A percentile compares a stretch with the other conserved stretches of the same genome.
These are phyloP conservation scores for Gryllus bimaculatus DNA, from an alignment of 1,140 invertebrate genomes.

Conservation along the genomic window DNA sequence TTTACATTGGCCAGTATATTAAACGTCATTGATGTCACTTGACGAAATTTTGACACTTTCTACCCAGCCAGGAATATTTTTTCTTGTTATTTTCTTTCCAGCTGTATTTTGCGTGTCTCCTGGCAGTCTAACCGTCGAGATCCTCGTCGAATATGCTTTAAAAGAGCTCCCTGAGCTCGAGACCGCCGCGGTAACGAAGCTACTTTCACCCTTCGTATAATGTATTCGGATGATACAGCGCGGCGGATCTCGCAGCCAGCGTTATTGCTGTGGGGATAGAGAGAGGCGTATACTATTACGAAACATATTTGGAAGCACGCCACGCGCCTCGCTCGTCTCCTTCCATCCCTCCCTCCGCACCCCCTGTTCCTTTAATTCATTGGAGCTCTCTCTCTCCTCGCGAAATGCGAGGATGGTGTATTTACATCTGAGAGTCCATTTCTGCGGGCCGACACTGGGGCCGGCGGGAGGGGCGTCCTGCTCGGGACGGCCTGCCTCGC, in stretches of 20 bases:
- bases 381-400: neutral
- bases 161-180: too few species aligned
- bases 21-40: too few species aligned
- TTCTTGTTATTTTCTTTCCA: too few species aligned
- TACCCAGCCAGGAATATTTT: too few species aligned
- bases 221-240: neutral
- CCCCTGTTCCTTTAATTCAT: neutral
- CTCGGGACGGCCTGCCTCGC: neutral
- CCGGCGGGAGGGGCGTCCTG: neutral
- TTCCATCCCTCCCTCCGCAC: too few species aligned
- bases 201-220: neutral
- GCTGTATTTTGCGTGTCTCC: too few species aligned
- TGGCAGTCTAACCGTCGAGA: too few species aligned
- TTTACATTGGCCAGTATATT: too few species aligned
- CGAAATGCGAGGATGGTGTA: neutral
- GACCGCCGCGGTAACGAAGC: neutral
- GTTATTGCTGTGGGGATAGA: neutral
- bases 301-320: neutral
- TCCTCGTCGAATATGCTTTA: too few species aligned
- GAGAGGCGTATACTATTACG: neutral
- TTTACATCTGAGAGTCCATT: slow-evolving; percentile 4
- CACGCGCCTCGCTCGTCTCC: too few species aligned
- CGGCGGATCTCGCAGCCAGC: neutral
- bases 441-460: neutral
- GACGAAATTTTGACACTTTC: too few species aligned